Conservation (phyloP, 2,113 vertebrate species). For the Orycteropus afer region DNA sequence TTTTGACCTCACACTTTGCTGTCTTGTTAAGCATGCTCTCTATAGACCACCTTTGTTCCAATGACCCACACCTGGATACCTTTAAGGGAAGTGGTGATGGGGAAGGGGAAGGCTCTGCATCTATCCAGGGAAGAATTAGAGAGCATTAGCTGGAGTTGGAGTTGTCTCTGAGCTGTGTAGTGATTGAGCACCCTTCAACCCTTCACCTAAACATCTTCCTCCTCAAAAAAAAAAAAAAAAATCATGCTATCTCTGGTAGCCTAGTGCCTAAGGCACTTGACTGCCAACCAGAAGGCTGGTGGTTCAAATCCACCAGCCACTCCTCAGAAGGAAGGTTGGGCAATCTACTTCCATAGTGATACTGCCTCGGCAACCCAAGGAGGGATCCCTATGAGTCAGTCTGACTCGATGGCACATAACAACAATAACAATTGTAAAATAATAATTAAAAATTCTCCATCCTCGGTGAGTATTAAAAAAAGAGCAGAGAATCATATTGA, state of each 20-base stretch:
- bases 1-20: not conserved
- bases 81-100: not conserved
- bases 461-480: not conserved
- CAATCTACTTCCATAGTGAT: too few species aligned
- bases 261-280: too few species aligned
- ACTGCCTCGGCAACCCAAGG: too few species aligned
- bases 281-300: too few species aligned
- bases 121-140: too few species aligned
- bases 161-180: accelerated
- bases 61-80: not conserved
- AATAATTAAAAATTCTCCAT: not conserved
- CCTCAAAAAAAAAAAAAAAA: too few species aligned
- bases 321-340: too few species aligned
- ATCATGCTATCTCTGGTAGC: too few species aligned
- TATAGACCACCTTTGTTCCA: not conserved
- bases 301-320: too few species aligned
- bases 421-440: too few species aligned
- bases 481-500: not conserved
- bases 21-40: not conserved
- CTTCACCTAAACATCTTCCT: accelerated
- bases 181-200: accelerated
- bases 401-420: too few species aligned
- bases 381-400: too few species aligned
- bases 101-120: accelerated
- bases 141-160: not conserved